Evolutionary conservation across 2,797 vertebrate genomes (phyloP).

Genomic region (Sebastes kiyomatsui): DNA sequence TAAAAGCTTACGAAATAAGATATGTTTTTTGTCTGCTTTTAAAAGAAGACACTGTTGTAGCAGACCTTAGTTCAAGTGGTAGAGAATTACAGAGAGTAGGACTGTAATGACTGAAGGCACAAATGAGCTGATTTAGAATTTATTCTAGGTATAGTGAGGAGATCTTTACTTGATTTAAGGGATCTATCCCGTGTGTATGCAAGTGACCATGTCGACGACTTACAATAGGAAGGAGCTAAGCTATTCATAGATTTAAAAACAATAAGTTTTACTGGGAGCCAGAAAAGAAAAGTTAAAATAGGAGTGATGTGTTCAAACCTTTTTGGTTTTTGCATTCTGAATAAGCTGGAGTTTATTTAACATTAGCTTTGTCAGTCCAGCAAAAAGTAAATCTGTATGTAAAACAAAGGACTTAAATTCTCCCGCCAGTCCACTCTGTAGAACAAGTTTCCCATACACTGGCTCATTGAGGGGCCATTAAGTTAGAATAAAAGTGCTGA

Average conservation of each 20-base stretch:
- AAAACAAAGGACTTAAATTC: not conserved
- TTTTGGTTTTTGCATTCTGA: not conserved
- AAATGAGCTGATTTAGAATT: not conserved
- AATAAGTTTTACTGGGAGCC: not conserved
- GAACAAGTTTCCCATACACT: not conserved
- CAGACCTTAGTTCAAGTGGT: too few species aligned
- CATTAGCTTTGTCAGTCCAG: not conserved
- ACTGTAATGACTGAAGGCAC: not conserved
- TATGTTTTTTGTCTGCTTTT: too few species aligned
- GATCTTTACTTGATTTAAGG: too few species aligned
- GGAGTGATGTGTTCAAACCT: not conserved
- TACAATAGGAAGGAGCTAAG: not conserved
- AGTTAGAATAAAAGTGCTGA: not conserved
- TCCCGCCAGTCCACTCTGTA: not conserved
- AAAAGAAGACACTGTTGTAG: too few species aligned
- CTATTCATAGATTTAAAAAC: not conserved
- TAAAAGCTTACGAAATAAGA: too few species aligned
- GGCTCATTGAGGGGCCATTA: not conserved
- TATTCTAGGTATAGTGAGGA: too few species aligned
- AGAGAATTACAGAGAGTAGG: too few species aligned
- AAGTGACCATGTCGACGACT: not conserved
- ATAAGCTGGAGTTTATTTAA: not conserved
- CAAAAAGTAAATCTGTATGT: not conserved
- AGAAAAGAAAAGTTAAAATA: not conserved
- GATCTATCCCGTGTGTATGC: too few species aligned